A percentile compares a stretch with the other conserved stretches of the same genome.
Evolutionary conservation across 2,113 vertebrate species (phyloP).

Genomic region (Nannospalax galili): DNA sequence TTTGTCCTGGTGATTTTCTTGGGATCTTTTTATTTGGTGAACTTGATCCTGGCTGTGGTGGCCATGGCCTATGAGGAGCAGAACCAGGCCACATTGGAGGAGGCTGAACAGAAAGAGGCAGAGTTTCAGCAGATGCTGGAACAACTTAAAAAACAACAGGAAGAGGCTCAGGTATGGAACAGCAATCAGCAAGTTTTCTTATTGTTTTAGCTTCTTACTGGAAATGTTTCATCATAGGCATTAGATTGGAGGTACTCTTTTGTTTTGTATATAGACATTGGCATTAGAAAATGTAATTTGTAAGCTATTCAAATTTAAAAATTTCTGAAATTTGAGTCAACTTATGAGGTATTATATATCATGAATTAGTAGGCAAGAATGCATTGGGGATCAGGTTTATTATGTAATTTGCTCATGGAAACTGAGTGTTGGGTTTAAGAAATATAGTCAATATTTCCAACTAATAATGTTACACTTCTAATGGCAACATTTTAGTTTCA

Average conservation of each 20-base stretch:
- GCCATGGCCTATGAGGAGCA: slow-evolving; percentile 98
- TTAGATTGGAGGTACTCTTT: neutral
- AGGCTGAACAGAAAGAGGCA: slow-evolving; percentile 95
- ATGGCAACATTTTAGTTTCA: slow-evolving; percentile 2
- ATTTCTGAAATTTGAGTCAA: neutral
- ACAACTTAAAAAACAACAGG: slow-evolving; percentile 93
- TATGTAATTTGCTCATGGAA: neutral
- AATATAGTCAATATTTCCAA: slow-evolving; percentile 11
- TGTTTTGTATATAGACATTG: neutral
- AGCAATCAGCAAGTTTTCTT: neutral
- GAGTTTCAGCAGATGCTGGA: slow-evolving; percentile 95
- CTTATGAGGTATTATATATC: neutral
- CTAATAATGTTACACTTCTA: neutral
- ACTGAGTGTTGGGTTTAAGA: neutral
- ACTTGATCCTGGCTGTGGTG: slow-evolving; percentile 96
- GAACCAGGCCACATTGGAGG: slow-evolving; percentile 93
- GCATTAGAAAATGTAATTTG: slow-evolving; percentile 5
- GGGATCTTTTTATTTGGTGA: slow-evolving; percentile 96
- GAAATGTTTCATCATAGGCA: neutral
- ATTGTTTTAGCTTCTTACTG: neutral
- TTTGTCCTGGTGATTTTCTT: slow-evolving; percentile 98
- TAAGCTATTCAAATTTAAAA: slow-evolving; percentile 31
- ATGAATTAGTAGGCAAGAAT: neutral
- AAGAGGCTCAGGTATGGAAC: slow-evolving; percentile 92
- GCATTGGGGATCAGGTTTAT: neutral